Conservation (phyloP, 2,888 invertebrate genomes). For the Apodemia duryi region DNA sequence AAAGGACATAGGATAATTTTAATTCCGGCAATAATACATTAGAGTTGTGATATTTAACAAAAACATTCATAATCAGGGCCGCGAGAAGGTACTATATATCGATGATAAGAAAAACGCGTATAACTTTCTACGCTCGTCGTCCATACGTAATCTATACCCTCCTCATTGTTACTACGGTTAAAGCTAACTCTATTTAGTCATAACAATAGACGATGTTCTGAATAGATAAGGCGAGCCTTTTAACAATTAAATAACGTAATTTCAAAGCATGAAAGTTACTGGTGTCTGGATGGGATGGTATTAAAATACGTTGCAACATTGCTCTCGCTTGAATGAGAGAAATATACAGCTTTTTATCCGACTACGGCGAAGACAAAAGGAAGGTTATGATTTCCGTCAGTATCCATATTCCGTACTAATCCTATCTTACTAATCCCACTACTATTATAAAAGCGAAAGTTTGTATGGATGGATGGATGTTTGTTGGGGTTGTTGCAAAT, state of each 20-base stretch:
- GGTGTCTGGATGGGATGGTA: slow-evolving; percentile 3
- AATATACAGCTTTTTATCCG: background rate
- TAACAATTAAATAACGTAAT: slow-evolving; percentile 34
- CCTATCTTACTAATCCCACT: no score
- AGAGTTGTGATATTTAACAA: no score
- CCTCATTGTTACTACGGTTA: slow-evolving; percentile 29
- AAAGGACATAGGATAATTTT: no score
- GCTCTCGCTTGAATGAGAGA: background rate
- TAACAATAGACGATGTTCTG: slow-evolving; percentile 36
- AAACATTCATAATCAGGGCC: background rate
- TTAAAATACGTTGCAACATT: slow-evolving; percentile 16
- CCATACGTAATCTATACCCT: slow-evolving; percentile 27
- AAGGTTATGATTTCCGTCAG: no score
- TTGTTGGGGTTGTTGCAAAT: no score
- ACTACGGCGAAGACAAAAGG: background rate
- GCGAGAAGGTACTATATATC: background rate
- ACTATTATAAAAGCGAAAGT: no score
- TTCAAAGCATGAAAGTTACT: slow-evolving; percentile 29
- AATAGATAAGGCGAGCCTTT: slow-evolving; percentile 33
- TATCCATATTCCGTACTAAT: no score
- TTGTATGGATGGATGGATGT: no score
- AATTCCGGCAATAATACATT: no score
- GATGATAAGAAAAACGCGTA: slow-evolving; percentile 1
- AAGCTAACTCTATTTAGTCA: slow-evolving; percentile 32
- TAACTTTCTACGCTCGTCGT: slow-evolving; percentile 25